Evolutionary conservation across 2,113 vertebrate genomes (phyloP).

Genomic region (Charadrius vociferus): DNA sequence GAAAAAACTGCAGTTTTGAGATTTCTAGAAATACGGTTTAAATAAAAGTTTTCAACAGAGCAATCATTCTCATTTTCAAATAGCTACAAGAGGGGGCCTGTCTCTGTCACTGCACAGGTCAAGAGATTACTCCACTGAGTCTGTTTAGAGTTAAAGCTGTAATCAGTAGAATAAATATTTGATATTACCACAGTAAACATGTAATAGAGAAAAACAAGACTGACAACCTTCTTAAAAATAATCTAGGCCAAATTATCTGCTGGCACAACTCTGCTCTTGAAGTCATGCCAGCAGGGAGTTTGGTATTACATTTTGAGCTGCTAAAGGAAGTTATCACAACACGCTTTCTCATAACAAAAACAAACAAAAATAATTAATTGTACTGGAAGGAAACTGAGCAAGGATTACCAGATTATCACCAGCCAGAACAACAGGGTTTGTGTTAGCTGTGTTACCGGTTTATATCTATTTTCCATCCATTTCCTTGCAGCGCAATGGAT

Average conservation of each 20-base stretch:
- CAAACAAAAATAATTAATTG: constrained; percentile 41
- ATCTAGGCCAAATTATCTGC: constrained; percentile 57
- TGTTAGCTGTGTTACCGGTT: neutral
- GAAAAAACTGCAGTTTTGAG: neutral
- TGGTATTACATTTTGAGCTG: constrained; percentile 39
- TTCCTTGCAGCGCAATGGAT: neutral
- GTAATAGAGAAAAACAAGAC: constrained; percentile 18
- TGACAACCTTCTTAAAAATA: constrained; percentile 59
- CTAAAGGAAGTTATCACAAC: constrained; percentile 38
- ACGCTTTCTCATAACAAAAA: constrained; percentile 1
- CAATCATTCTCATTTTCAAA: neutral
- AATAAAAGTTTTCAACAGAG: neutral
- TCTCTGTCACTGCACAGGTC: neutral
- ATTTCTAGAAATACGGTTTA: neutral
- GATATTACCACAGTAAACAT: neutral
- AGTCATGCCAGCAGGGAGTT: constrained; percentile 45
- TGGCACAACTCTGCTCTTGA: constrained; percentile 44
- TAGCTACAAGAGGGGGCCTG: neutral
- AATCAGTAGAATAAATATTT: constrained; percentile 43
- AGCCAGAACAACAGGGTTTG: neutral
- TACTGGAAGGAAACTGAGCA: neutral
- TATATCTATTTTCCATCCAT: neutral
- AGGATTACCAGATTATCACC: neutral
- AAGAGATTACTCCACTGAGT: neutral
- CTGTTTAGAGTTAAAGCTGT: constrained; percentile 11